Base-by-base conservation (phyloP, 2,888 invertebrate genomes). In the Ectobius pallidus region DNA sequence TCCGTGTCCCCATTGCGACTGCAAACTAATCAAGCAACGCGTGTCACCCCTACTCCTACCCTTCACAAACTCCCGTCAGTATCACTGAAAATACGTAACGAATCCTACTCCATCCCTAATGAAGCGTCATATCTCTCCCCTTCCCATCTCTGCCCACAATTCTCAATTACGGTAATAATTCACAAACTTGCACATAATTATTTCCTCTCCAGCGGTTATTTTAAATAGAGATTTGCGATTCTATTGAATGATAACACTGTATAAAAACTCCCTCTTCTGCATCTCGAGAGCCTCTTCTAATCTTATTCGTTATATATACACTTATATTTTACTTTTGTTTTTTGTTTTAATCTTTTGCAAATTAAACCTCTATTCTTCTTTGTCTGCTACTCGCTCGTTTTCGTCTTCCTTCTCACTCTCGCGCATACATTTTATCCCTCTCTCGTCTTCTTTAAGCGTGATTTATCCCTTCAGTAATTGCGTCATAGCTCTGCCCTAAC, bases 401-500 rank as follows among this genome's bases (percentile, higher is more conserved):
- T n/a, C n/a, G n/a, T n/a, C n/a, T n/a, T n/a, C n/a, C n/a, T n/a
- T n/a, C n/a, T n/a, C n/a, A n/a, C n/a, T n/a, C n/a, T n/a, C n/a
- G n/a, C n/a, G n/a, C n/a, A n/a, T n/a, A n/a, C n/a, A n/a, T n/a
- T n/a, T 34, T 34, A 52, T 44, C 49, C 69, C 62, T 62, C 62
- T 55, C 55, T 72, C 49, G 14, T 67, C 67, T 67, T 72, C 72
- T 72, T 72, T 67, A 58, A 72, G 42, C 72, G 72, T 72, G 72
- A 69, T 69, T 72, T 72, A 69, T 72, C 52, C 46, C 20, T 62
- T 39, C 63, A 49, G 68, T 69, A 69, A 72, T 69, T 69, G 62
- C 72, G 69, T 72, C 72, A 63, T 69, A 61, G 69, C 69, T 69
- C 62, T 67, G 68, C 68, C 72, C 69, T 46, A 62, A 62, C 72